These are phyloP conservation scores for Aphidius ervi DNA, from an alignment of 1,140 invertebrate species.

Conservation along the genomic window DNA sequence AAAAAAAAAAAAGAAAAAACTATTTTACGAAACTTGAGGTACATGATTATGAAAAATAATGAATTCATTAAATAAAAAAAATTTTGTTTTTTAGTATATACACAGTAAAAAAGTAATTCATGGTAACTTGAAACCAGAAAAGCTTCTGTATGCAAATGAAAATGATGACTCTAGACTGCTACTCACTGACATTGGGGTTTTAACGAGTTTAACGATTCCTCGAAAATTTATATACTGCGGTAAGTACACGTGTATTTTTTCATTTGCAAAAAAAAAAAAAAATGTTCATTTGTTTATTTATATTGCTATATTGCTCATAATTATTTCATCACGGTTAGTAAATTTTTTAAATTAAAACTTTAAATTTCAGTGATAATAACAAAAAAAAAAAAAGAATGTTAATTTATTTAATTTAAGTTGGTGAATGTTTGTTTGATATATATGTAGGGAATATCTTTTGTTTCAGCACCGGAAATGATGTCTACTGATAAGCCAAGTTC, in stretches of 20 bases:
- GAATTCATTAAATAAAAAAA: not conserved
- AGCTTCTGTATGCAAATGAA: conserved; percentile 51
- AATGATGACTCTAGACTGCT: conserved; percentile 49
- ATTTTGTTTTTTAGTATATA: conserved; percentile 41
- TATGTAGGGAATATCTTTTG: not conserved
- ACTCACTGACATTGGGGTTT: conserved; percentile 53
- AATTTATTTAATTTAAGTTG: not conserved
- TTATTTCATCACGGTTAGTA: not conserved
- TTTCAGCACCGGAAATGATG: conserved; percentile 55
- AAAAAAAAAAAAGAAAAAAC: not conserved
- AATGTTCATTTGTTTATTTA: not conserved
- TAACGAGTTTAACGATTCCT: conserved; percentile 28
- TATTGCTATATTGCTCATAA: not conserved
- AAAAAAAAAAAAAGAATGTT: not conserved
- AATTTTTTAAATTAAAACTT: conserved; percentile 1
- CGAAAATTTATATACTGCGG: conserved; percentile 50
- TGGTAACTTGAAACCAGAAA: conserved; percentile 55
- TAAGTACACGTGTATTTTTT: conserved; percentile 16
- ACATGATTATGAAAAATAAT: not conserved
- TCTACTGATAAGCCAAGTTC: conserved; percentile 46
- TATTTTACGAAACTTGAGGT: not conserved
- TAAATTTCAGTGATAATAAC: not conserved
- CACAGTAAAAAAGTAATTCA: conserved; percentile 51
- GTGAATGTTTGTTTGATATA: conserved; percentile 16
- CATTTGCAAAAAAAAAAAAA: not conserved